Evolutionary conservation across 1,140 invertebrate species (phyloP), one percentile per base, ranked within the genome.

Genomic region (Psix sp.): DNA sequence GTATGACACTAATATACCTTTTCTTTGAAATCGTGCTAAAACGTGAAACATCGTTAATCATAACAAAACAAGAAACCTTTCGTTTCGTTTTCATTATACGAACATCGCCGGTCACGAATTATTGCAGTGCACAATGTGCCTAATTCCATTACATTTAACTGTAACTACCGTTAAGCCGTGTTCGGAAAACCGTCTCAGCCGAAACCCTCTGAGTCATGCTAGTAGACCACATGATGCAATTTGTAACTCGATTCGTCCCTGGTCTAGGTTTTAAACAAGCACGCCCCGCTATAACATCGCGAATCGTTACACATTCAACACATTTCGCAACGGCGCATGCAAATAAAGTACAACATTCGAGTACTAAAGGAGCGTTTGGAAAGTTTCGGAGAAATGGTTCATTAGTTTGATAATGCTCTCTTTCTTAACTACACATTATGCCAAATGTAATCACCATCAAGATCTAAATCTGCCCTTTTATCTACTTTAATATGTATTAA

Each of bases 291-390:
- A 45, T 62, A 72, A 72, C 59, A 52, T 72, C 68, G 59, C 45
- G 14, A 54, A 65, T 65, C 68, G 68, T 65, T 72, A 72, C 59
- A 65, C 52, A 72, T 65, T 72, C 68, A 65, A 57, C 48, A 38
- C 46, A 59, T 72, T 51, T 65, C 59, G 68, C 39, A 72, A 72
- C 56, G 11, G 17, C 43, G 21, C 40, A 71, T 71, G 57, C 51
- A 71, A 56, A 62, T 71, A 63, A 71, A 71, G 57, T 71, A 57
- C 57, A 43, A 62, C 57, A 51, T 38, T 71, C 51, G 67, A 51
- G 57, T 31, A 71, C 51, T 49, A 51, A 52, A 57, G 57, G 66
- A 48, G 48, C 56, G 49, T 56, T 62, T 62, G 40, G 67, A 71
- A 71, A 71, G 67, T 71, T 71, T 71, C 51, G 57, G 36, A 71